Evolutionary conservation across 1,140 invertebrate genomes (phyloP).

Genomic region (Danaus plexippus): DNA sequence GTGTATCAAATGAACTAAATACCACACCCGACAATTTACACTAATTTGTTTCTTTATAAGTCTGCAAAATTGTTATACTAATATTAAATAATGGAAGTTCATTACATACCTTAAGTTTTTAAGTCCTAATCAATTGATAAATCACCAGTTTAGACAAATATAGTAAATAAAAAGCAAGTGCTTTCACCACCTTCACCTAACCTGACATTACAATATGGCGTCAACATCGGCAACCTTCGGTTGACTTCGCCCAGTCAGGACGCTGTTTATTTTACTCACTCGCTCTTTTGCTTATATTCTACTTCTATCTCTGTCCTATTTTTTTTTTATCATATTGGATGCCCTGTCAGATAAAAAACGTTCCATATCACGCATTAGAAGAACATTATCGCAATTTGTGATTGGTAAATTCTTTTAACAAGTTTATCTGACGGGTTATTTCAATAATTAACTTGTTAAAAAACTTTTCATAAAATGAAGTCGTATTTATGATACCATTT

Average conservation of each 20-base stretch:
- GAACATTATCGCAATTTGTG: too few species aligned
- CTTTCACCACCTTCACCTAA: conserved; percentile 47
- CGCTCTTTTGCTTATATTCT: conserved; percentile 2
- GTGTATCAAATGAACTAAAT: conserved; percentile 48
- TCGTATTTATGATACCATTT: too few species aligned
- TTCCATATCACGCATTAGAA: conserved; percentile 19
- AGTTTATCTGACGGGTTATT: too few species aligned
- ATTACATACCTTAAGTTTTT: conserved; percentile 33
- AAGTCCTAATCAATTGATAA: conserved; percentile 28
- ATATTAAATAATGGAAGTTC: conserved; percentile 5
- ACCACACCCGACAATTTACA: conserved; percentile 58
- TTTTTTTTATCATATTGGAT: conserved; percentile 4
- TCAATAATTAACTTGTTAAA: too few species aligned
- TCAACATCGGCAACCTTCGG: conserved; percentile 38
- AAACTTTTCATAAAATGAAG: too few species aligned
- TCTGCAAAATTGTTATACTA: conserved; percentile 2
- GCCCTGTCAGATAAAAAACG: conserved; percentile 6
- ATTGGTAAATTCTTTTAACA: too few species aligned
- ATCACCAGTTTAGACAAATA: conserved; percentile 30
- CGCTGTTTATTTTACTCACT: conserved; percentile 27
- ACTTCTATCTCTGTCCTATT: conserved; percentile 8
- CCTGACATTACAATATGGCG: conserved; percentile 67
- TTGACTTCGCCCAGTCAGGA: conserved; percentile 23
- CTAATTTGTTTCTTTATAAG: conserved; percentile 26
- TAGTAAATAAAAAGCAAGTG: conserved; percentile 34